phyloP scores from a whole-genome alignment of 2,888 invertebrate species.

The Clistopyga incitator region DNA sequence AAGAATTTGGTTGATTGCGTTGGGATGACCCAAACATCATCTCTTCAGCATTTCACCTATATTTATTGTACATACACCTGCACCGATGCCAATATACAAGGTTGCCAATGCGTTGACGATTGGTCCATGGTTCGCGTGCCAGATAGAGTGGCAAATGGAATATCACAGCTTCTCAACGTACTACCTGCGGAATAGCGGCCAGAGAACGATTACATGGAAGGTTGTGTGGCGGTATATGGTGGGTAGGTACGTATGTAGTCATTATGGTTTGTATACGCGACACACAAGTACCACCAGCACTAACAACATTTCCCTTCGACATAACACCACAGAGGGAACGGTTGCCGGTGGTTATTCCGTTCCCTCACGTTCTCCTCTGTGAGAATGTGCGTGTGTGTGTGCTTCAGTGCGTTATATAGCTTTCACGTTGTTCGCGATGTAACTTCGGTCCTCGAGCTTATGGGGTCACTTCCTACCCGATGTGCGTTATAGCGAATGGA shows the following conservation, averaged over 20 bases:
- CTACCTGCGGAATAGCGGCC: background rate
- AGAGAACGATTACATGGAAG: conserved; percentile 2
- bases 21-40: background rate
- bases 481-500: conserved; percentile 51
- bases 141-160: conserved; percentile 3
- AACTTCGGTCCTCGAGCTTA: conserved; percentile 50
- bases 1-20: too few relatives aligned
- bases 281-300: conserved; percentile 14
- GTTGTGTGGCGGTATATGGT: background rate
- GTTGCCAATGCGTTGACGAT: background rate
- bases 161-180: background rate
- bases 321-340: conserved; percentile 32
- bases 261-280: conserved; percentile 40
- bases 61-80: background rate
- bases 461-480: conserved; percentile 46
- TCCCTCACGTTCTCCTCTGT: background rate
- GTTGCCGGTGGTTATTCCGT: conserved; percentile 49
- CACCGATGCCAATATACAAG: background rate
- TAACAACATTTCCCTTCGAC: conserved; percentile 45
- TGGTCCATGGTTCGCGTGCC: background rate
- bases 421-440: conserved; percentile 34
- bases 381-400: conserved; percentile 22
- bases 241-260: conserved; percentile 17
- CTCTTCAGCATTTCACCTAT: too few relatives aligned
- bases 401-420: conserved; percentile 21